phyloP scores from a whole-genome alignment of 1,140 invertebrate species.

The Scaptomyza graminum region DNA sequence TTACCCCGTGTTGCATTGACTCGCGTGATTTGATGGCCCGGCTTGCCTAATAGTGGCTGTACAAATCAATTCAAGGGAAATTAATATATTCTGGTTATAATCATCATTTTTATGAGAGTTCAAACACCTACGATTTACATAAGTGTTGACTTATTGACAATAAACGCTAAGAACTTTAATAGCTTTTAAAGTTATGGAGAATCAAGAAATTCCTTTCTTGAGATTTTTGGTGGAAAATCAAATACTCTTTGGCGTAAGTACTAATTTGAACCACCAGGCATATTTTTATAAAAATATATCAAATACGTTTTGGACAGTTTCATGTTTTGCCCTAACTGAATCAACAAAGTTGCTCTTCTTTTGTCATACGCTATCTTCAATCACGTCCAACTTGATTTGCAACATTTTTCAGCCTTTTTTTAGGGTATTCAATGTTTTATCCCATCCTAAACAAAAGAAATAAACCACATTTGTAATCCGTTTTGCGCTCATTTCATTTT shows the following conservation, averaged over 20 bases:
- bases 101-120: neutral
- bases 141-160: too few relatives aligned
- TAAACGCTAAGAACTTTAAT: too few relatives aligned
- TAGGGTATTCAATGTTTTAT: neutral
- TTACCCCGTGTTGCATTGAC: neutral
- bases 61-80: slow-evolving; percentile 22
- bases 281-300: too few relatives aligned
- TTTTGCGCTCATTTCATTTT: slow-evolving; percentile 20
- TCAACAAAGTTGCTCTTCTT: neutral
- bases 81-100: neutral
- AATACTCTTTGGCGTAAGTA: too few relatives aligned
- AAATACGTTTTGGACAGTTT: neutral
- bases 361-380: slow-evolving; percentile 1
- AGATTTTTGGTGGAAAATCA: too few relatives aligned
- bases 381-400: slow-evolving; percentile 16
- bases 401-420: slow-evolving; percentile 11
- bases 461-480: slow-evolving; percentile 8
- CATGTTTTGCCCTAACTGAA: neutral
- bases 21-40: slow-evolving; percentile 27
- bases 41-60: slow-evolving; percentile 9
- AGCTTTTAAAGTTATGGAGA: too few relatives aligned
- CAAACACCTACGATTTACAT: neutral
- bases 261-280: too few relatives aligned
- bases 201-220: too few relatives aligned
- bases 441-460: neutral